Evolutionary conservation across 2,888 invertebrate genomes (phyloP).

Genomic region (Tetragonula carbonaria): DNA sequence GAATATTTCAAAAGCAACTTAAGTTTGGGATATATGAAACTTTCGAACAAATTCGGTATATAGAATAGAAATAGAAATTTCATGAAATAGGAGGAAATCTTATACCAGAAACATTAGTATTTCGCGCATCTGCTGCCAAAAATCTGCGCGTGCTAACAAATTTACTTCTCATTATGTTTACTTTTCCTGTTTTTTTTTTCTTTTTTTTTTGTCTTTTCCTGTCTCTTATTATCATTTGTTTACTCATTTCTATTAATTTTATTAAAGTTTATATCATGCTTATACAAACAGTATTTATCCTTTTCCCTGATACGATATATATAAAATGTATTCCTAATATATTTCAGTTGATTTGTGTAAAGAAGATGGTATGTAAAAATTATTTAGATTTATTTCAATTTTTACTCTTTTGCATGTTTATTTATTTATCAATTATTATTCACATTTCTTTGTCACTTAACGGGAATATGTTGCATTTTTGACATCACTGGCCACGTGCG

Average conservation of each 20-base stretch:
- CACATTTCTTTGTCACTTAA: slow-evolving; percentile 61
- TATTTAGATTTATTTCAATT: slow-evolving; percentile 78
- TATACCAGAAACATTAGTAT: not conserved
- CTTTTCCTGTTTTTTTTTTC: not conserved
- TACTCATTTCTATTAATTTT: not conserved
- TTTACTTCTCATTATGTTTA: not conserved
- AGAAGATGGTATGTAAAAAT: slow-evolving; percentile 82
- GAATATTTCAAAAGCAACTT: not conserved
- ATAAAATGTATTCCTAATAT: slow-evolving; percentile 79
- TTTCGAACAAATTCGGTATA: slow-evolving; percentile 29
- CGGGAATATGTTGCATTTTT: slow-evolving; percentile 26
- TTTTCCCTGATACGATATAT: slow-evolving; percentile 40
- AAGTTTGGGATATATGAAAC: not conserved
- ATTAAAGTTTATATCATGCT: slow-evolving; percentile 34
- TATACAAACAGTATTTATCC: slow-evolving; percentile 46
- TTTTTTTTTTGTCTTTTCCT: not conserved
- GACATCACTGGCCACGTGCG: slow-evolving; percentile 6
- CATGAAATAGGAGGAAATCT: not conserved
- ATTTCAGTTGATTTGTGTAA: slow-evolving; percentile 83
- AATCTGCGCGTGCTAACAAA: slow-evolving; percentile 9
- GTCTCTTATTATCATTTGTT: not conserved
- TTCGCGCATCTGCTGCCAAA: slow-evolving; percentile 72
- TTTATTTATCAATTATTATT: slow-evolving; percentile 66
- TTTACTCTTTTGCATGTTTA: slow-evolving; percentile 78
- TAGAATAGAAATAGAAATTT: not conserved